Percentiles rank a stretch among this genome's conserved stretches.
phyloP scores from a whole-genome alignment of 2,888 invertebrate genomes.

The Mythimna pallens region DNA sequence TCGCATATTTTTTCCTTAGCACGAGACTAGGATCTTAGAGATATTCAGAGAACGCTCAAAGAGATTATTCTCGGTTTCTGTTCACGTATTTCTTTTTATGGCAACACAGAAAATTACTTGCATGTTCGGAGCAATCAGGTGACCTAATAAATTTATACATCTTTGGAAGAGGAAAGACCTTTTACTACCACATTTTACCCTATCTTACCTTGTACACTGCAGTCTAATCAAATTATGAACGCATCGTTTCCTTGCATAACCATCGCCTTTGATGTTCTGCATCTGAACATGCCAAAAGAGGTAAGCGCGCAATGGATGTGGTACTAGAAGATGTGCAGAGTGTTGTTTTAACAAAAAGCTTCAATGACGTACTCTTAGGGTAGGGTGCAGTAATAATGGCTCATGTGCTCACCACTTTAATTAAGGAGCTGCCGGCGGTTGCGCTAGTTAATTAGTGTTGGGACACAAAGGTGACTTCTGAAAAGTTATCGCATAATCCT shows the following conservation, averaged over 20 bases:
- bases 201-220: conserved; percentile 30
- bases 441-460: conserved; percentile 60
- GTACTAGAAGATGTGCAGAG: neutral
- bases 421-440: conserved; percentile 55
- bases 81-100: conserved; percentile 58
- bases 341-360: conserved; percentile 12
- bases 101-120: conserved; percentile 61
- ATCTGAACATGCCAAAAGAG: neutral
- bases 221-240: conserved; percentile 19
- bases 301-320: conserved; percentile 28
- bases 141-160: conserved; percentile 62
- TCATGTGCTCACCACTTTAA: conserved; percentile 58
- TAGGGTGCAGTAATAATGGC: conserved; percentile 53
- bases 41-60: conserved; percentile 47
- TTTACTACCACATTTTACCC: conserved; percentile 58
- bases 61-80: conserved; percentile 49
- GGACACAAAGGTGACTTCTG: conserved; percentile 50
- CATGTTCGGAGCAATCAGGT: conserved; percentile 57
- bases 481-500: conserved; percentile 61
- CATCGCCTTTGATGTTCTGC: conserved; percentile 38
- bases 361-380: conserved; percentile 19
- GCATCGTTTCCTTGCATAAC: neutral
- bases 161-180: conserved; percentile 55
- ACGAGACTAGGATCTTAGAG: conserved; percentile 50
- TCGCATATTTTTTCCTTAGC: conserved; percentile 45